Evolutionary conservation across 1,140 invertebrate genomes (phyloP).

Genomic region (Zophobas morio): DNA sequence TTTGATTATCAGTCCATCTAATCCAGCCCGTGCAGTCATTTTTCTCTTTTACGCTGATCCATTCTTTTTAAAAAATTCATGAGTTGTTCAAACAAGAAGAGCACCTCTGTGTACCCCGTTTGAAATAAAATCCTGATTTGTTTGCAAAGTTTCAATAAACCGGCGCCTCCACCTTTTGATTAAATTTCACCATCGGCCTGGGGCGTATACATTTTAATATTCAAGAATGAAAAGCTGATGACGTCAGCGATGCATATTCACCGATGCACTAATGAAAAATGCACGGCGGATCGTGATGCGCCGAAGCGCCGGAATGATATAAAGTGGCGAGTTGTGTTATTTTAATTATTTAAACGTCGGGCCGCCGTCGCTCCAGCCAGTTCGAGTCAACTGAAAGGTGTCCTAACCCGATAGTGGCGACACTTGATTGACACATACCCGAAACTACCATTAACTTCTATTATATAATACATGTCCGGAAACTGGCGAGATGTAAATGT

Average conservation of each 20-base stretch:
- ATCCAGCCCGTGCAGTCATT: no score
- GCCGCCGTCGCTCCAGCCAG: background rate
- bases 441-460: constrained; percentile 51
- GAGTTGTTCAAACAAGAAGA: no score
- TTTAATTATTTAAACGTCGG: constrained; percentile 46
- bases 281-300: constrained; percentile 11
- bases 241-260: constrained; percentile 27
- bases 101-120: background rate
- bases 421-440: constrained; percentile 50
- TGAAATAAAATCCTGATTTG: background rate
- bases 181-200: background rate
- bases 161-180: constrained; percentile 20
- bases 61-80: no score
- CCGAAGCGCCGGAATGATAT: constrained; percentile 14
- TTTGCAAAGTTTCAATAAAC: background rate
- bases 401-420: constrained; percentile 44
- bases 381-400: constrained; percentile 38
- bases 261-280: constrained; percentile 38
- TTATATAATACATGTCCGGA: constrained; percentile 50
- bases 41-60: no score
- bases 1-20: no score
- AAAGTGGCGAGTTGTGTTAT: constrained; percentile 39
- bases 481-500: constrained; percentile 47
- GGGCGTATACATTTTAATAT: constrained; percentile 24
- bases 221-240: constrained; percentile 8